Evolutionary conservation across 2,888 invertebrate genomes (phyloP), one percentile per base, ranked within the genome.

Genomic region (Platerodrilus igneus): DNA sequence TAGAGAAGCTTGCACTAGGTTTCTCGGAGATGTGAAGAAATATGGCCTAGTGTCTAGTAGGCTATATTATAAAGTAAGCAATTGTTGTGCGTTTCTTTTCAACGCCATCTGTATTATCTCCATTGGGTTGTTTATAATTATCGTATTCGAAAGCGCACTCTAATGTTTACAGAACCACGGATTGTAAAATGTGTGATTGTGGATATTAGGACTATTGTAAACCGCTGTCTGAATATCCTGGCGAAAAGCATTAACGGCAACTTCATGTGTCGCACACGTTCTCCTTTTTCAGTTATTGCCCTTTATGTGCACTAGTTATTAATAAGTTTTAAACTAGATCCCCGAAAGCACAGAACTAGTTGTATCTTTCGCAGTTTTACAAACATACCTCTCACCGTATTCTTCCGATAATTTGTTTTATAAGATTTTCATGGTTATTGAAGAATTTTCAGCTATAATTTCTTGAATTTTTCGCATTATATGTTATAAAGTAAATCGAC

Each of bases 331-430:
- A 34, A 10, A 8, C 26, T 34, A 15, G 27, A 21, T 9, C 33
- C 40, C 3, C 33, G 25, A 22, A 41, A 41, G 11, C 35, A 40
- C 15, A 36, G n/a, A n/a, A 35, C 23, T 25, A 36, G 28, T 17
- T 22, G 35, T 28, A 13, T 35, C 9, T 28, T 41, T 29, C 30
- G 6, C 17, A 36, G 27, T 18, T 18, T 25, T 11, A 34, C 40
- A 34, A 40, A 33, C 17, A 40, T 28, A 3, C 26, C 40, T 10
- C 17, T 25, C 32, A 5, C 32, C 21, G 21, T 32, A 32, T 32
- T 32, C 32, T 14, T 32, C 5, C 13, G 14, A 13, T 22, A 32
- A 20, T 22, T 32, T 32, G 7, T 8, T 32, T 32, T 22, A 13
- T n/a, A 20, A 15, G 9, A 21, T 32, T 15, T 32, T 32, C 19